These are phyloP conservation scores for Gallinago jamesoni DNA, from an alignment of 2,113 vertebrate species.

Conservation along the genomic window DNA sequence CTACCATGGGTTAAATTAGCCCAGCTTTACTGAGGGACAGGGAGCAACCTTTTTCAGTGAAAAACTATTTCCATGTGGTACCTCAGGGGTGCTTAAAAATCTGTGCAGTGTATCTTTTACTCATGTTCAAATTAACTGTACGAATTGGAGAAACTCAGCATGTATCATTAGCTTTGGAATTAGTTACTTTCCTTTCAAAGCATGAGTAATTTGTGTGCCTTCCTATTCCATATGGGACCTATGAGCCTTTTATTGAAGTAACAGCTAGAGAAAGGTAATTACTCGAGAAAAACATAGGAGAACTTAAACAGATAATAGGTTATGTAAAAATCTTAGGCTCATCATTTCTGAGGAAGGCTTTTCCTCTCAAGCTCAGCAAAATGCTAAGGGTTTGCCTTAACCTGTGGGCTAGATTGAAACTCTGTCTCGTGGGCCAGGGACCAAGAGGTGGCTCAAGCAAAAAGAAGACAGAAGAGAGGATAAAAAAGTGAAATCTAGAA, in stretches of 20 bases:
- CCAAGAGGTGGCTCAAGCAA: background rate
- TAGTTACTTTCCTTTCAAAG: background rate
- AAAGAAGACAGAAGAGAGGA: background rate
- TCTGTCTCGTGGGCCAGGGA: fast-evolving
- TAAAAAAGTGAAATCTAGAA: background rate
- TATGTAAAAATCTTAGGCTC: background rate
- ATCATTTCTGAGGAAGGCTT: background rate
- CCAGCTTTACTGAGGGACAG: background rate
- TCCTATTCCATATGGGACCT: background rate
- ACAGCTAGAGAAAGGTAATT: conserved; percentile 1
- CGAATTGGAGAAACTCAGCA: background rate
- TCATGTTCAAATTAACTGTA: background rate
- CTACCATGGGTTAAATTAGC: background rate
- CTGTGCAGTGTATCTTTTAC: background rate
- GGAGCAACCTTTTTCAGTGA: background rate
- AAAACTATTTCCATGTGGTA: background rate
- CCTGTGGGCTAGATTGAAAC: background rate
- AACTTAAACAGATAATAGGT: background rate
- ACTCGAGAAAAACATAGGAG: background rate
- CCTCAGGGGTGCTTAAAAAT: background rate
- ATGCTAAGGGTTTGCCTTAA: background rate
- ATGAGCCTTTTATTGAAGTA: background rate
- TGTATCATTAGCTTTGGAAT: conserved; percentile 18
- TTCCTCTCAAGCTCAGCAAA: background rate
- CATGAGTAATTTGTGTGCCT: background rate